These are phyloP conservation scores for Cherax destructor DNA, from an alignment of 1,140 invertebrate genomes.

Conservation along the genomic window DNA sequence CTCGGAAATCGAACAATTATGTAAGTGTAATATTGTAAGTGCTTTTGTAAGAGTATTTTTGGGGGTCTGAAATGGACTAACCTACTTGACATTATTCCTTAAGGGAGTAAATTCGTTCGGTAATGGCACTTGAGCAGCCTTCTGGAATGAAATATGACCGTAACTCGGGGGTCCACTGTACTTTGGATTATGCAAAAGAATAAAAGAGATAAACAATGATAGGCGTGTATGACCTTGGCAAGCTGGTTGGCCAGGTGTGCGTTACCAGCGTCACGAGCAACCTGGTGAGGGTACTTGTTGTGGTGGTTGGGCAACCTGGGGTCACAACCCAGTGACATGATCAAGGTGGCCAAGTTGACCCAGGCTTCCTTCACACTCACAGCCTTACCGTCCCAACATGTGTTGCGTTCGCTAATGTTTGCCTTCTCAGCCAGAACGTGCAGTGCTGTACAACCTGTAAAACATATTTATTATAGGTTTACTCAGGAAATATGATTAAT, in stretches of 20 bases:
- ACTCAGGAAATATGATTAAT: too few species aligned
- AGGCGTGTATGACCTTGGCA: slow-evolving; percentile 13
- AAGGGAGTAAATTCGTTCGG: too few species aligned
- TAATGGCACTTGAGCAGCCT: too few species aligned
- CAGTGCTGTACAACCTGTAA: slow-evolving; percentile 42
- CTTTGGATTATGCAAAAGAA: too few species aligned
- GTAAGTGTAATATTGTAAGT: too few species aligned
- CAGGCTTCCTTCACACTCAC: slow-evolving; percentile 51
- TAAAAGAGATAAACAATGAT: too few species aligned
- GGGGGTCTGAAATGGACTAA: too few species aligned
- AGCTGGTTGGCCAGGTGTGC: slow-evolving; percentile 6
- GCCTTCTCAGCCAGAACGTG: slow-evolving; percentile 50
- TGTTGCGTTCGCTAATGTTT: slow-evolving; percentile 29
- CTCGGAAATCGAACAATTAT: too few species aligned
- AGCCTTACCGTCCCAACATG: slow-evolving; percentile 54
- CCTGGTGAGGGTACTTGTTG: slow-evolving; percentile 16
- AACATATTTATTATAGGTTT: background rate
- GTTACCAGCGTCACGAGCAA: background rate
- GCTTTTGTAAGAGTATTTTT: too few species aligned
- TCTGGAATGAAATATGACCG: too few species aligned
- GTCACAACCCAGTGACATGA: slow-evolving; percentile 40
- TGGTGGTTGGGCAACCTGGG: slow-evolving; percentile 23
- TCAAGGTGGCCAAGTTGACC: slow-evolving; percentile 35
- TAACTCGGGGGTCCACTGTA: too few species aligned
- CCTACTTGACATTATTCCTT: too few species aligned